Percentiles rank a stretch among this genome's conserved stretches.
Evolutionary conservation across 2,797 vertebrate species (phyloP).

Genomic region (Graptemys geographica): DNA sequence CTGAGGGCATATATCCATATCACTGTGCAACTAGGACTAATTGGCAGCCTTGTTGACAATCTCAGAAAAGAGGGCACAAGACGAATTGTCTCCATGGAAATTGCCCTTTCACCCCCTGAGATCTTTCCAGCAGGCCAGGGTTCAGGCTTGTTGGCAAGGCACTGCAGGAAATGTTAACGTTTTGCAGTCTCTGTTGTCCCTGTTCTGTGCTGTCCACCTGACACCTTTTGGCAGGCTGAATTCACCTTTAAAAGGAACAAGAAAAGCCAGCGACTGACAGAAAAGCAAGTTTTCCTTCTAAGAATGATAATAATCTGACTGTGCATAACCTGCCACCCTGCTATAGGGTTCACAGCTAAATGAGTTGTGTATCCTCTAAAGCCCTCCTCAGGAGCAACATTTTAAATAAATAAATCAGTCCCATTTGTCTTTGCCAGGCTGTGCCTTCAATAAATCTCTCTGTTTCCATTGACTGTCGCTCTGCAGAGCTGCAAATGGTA

Average conservation of each 20-base stretch:
- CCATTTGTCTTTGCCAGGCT: constrained; percentile 46
- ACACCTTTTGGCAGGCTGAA: neutral
- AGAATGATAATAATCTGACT: neutral
- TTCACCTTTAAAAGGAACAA: neutral
- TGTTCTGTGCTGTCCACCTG: neutral
- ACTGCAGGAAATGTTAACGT: neutral
- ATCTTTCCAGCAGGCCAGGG: neutral
- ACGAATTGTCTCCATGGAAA: neutral
- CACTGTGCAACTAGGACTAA: constrained; percentile 2
- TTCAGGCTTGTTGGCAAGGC: neutral
- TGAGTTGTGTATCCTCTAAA: neutral
- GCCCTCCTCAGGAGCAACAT: neutral
- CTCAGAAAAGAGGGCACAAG: neutral
- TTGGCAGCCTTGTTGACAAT: neutral
- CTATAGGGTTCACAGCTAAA: neutral
- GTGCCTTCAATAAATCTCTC: constrained; percentile 32
- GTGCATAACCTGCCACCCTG: neutral
- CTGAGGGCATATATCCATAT: neutral
- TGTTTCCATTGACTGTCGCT: constrained; percentile 1
- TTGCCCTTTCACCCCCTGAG: neutral
- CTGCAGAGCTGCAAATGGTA: neutral
- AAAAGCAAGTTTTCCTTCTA: neutral
- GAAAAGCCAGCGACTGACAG: neutral
- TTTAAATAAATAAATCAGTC: constrained; percentile 53
- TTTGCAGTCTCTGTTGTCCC: neutral